These are phyloP conservation scores for Pelecanoides urinatrix DNA, from an alignment of 2,113 vertebrate genomes.

Conservation along the genomic window DNA sequence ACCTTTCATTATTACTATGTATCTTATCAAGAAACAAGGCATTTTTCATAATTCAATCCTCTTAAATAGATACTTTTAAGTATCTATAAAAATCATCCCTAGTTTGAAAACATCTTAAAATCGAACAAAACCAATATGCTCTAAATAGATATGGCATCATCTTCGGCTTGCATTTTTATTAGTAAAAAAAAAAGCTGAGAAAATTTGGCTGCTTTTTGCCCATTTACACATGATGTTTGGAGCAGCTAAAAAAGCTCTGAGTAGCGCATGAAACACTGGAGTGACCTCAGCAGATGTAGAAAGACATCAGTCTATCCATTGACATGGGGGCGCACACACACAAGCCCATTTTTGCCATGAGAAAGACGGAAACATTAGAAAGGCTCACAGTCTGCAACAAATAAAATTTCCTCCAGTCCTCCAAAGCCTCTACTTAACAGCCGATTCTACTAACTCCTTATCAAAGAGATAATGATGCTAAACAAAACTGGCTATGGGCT, in stretches of 20 bases:
- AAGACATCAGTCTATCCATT: not conserved
- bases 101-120: not conserved
- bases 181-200: not conserved
- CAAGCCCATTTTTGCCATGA: not conserved
- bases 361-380: not conserved
- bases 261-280: not conserved
- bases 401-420: not conserved
- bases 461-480: not conserved
- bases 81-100: not conserved
- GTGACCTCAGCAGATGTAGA: not conserved
- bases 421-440: not conserved
- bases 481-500: not conserved
- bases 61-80: not conserved
- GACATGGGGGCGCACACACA: fast-evolving
- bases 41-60: not conserved
- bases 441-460: not conserved
- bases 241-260: not conserved
- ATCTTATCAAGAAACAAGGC: not conserved
- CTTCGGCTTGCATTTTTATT: not conserved
- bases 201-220: not conserved
- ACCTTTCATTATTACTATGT: not conserved
- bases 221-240: not conserved
- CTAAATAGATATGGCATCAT: not conserved
- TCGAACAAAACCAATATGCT: not conserved
- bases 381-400: not conserved